phyloP scores from a whole-genome alignment of 2,797 vertebrate species.

The Lagorchestes hirsutus region DNA sequence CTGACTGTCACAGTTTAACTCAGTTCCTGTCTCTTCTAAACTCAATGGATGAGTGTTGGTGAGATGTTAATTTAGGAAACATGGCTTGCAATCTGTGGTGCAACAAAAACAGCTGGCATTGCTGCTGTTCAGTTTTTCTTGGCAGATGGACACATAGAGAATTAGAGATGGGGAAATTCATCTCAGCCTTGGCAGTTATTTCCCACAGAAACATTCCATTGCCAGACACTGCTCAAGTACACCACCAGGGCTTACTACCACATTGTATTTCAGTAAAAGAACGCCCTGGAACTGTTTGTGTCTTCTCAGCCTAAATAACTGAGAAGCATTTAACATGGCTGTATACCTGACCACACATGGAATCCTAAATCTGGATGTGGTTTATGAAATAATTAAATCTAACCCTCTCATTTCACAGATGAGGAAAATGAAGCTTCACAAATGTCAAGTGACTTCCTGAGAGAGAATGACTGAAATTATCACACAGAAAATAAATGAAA shows the following conservation, averaged over 20 bases:
- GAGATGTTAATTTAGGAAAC: conserved; percentile 73
- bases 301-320: neutral
- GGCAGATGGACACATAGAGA: conserved; percentile 69
- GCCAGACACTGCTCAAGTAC: neutral
- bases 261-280: neutral
- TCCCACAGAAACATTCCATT: conserved; percentile 26
- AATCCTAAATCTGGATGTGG: neutral
- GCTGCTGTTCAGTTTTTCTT: conserved; percentile 78
- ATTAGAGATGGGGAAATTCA: conserved; percentile 50
- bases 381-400: neutral
- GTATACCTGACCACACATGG: neutral
- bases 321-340: neutral
- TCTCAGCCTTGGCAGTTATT: conserved; percentile 58
- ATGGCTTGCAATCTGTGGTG: conserved; percentile 71
- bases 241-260: neutral
- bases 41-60: conserved; percentile 28
- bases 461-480: neutral
- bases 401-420: neutral
- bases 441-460: neutral
- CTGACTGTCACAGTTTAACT: conserved; percentile 43
- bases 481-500: neutral
- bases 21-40: conserved; percentile 60
- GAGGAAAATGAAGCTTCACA: neutral
- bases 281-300: neutral
- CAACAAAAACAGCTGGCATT: conserved; percentile 74